Conservation (phyloP, 1,140 invertebrate species). For the Drosophila lowei region DNA sequence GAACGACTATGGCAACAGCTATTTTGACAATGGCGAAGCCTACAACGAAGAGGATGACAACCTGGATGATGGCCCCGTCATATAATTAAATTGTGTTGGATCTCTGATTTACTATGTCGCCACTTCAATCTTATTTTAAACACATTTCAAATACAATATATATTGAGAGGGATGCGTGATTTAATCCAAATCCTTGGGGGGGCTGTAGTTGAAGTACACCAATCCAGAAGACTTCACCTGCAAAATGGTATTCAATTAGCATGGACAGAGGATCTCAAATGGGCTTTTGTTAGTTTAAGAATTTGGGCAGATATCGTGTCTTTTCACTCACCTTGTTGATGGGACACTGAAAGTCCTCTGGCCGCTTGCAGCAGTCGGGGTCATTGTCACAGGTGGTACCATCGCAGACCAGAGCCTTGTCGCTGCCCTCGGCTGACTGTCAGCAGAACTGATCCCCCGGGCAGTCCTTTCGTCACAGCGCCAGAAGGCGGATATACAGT, state of each 20-base stretch:
- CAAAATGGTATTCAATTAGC: not conserved
- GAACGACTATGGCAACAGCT: conserved; percentile 91
- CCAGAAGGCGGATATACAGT: too few species aligned
- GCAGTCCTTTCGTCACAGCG: too few species aligned
- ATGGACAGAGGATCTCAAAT: not conserved
- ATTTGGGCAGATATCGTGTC: too few species aligned
- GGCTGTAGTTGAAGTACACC: conserved; percentile 85
- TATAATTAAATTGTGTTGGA: conserved; percentile 33
- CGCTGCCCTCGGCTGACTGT: too few species aligned
- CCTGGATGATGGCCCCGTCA: conserved; percentile 89
- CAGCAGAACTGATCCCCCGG: too few species aligned
- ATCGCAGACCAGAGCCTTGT: too few species aligned
- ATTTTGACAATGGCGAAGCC: conserved; percentile 94
- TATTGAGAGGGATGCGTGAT: conserved; percentile 27
- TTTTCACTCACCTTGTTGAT: too few species aligned
- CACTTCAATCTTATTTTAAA: conserved; percentile 80
- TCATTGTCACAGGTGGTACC: too few species aligned
- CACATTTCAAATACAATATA: conserved; percentile 62
- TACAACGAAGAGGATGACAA: conserved; percentile 94
- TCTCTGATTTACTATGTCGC: conserved; percentile 71
- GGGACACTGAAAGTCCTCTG: too few species aligned
- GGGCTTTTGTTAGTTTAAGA: too few species aligned
- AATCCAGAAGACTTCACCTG: conserved; percentile 85
- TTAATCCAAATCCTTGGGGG: conserved; percentile 85
- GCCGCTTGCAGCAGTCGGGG: too few species aligned